phyloP scores from a whole-genome alignment of 2,888 invertebrate species.

The Suillia variegata region DNA sequence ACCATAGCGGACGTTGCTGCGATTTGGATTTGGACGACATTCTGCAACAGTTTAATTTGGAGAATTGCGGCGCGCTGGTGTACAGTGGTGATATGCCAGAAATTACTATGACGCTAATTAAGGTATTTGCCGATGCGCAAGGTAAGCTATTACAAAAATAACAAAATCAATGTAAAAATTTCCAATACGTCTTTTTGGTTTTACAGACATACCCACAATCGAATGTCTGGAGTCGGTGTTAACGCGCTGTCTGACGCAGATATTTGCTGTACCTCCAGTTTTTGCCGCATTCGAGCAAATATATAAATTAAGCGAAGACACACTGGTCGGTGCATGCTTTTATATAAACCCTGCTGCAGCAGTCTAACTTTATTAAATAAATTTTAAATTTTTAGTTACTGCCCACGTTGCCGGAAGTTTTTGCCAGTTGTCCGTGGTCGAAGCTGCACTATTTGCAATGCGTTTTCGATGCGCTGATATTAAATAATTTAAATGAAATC shows the following conservation, averaged over 20 bases:
- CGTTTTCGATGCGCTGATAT: conserved; percentile 33
- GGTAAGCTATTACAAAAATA: conserved; percentile 17
- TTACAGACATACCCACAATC: conserved; percentile 20
- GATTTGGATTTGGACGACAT: conserved; percentile 4
- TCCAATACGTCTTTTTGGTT: not conserved
- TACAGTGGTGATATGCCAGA: too few species aligned
- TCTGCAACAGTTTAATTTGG: conserved; percentile 25
- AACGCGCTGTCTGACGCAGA: conserved; percentile 23
- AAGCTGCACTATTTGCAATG: conserved; percentile 37
- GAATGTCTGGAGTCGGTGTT: conserved; percentile 29
- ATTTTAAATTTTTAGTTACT: too few species aligned
- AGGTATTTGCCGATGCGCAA: conserved; percentile 19
- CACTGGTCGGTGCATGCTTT: too few species aligned
- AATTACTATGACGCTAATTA: conserved; percentile 10
- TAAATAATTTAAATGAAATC: conserved; percentile 28
- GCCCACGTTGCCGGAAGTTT: conserved; percentile 25
- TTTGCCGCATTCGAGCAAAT: conserved; percentile 13
- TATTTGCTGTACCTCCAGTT: conserved; percentile 22
- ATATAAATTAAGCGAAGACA: not conserved
- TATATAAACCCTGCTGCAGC: too few species aligned
- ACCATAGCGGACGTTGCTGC: not conserved
- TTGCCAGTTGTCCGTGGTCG: conserved; percentile 36
- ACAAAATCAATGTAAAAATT: too few species aligned
- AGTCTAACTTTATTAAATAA: too few species aligned
- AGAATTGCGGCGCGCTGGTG: conserved; percentile 28